A percentile compares a stretch with the other conserved stretches of the same genome.
Conservation (phyloP, 2,888 invertebrate species). For the Thereva nobilitata region DNA sequence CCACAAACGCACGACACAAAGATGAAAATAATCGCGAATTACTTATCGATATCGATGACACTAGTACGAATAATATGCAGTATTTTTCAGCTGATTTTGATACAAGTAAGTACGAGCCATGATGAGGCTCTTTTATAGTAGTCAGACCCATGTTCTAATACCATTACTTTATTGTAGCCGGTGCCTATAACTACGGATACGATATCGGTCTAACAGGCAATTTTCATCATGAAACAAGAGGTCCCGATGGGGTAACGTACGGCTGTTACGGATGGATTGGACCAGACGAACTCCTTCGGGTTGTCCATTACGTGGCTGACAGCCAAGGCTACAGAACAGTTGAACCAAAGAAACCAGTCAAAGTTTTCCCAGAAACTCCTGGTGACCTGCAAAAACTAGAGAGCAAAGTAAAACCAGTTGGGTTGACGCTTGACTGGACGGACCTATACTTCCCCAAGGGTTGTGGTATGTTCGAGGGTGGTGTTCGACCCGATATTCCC, state of each 20-base stretch:
- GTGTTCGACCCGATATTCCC: slow-evolving; percentile 52
- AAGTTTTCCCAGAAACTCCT: slow-evolving; percentile 59
- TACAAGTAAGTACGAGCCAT: slow-evolving; percentile 70
- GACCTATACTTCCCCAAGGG: slow-evolving; percentile 74
- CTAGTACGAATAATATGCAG: slow-evolving; percentile 72
- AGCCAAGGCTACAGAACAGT: slow-evolving; percentile 77
- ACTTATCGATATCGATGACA: slow-evolving; percentile 73
- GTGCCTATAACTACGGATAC: slow-evolving; percentile 76
- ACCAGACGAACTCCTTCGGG: slow-evolving; percentile 67
- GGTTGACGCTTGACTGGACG: slow-evolving; percentile 67
- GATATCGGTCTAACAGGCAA: slow-evolving; percentile 75
- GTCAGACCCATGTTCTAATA: neutral
- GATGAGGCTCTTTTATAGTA: neutral
- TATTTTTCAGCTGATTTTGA: slow-evolving; percentile 77
- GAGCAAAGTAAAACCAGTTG: slow-evolving; percentile 54
- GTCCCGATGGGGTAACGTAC: slow-evolving; percentile 76
- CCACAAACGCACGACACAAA: slow-evolving; percentile 50
- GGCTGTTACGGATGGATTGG: slow-evolving; percentile 81
- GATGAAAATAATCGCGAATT: slow-evolving; percentile 63
- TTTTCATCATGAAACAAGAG: slow-evolving; percentile 78
- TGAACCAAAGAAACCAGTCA: slow-evolving; percentile 69
- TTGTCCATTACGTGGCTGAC: slow-evolving; percentile 78
- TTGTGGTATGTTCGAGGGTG: slow-evolving; percentile 64
- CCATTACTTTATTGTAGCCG: slow-evolving; percentile 53
- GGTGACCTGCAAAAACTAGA: slow-evolving; percentile 44